Conservation (phyloP, 53 echinoderm and acorn worm genomes). For the Crossaster papposus region DNA sequence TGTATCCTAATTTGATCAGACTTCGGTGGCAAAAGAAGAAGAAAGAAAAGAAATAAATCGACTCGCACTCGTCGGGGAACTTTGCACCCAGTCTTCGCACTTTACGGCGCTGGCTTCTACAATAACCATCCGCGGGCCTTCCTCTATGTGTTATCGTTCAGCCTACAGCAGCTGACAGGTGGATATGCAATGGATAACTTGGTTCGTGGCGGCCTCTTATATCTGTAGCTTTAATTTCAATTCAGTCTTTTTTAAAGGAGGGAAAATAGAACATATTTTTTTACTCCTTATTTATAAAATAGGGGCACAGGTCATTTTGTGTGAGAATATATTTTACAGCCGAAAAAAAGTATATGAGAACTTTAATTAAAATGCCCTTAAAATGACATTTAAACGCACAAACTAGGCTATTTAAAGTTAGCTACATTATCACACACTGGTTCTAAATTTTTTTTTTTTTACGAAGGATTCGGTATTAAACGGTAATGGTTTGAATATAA, state of each 20-base stretch:
- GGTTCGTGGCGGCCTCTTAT: not conserved
- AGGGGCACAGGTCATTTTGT: too few species aligned
- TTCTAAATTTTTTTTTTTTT: not conserved
- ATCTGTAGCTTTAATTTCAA: constrained; percentile 15
- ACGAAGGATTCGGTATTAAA: too few species aligned
- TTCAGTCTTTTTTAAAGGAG: not conserved
- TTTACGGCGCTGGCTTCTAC: constrained; percentile 10
- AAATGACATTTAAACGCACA: too few species aligned
- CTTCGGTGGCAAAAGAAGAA: not conserved
- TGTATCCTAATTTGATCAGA: constrained; percentile 39
- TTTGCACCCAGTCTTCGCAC: constrained; percentile 32
- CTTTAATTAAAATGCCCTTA: too few species aligned
- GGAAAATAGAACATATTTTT: not conserved
- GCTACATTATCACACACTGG: not conserved
- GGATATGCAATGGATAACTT: constrained; percentile 9
- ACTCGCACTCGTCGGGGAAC: constrained; percentile 17
- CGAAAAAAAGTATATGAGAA: too few species aligned
- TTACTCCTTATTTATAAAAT: not conserved
- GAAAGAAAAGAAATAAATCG: constrained; percentile 4
- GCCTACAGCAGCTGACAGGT: constrained; percentile 55
- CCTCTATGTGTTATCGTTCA: not conserved
- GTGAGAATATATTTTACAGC: too few species aligned
- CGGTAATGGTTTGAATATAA: too few species aligned
- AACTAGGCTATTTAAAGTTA: not conserved
- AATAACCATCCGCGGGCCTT: not conserved